Percentiles rank a stretch among this genome's conserved stretches.
phyloP scores from a whole-genome alignment of 2,888 invertebrate genomes.

The Catocala fraxini region DNA sequence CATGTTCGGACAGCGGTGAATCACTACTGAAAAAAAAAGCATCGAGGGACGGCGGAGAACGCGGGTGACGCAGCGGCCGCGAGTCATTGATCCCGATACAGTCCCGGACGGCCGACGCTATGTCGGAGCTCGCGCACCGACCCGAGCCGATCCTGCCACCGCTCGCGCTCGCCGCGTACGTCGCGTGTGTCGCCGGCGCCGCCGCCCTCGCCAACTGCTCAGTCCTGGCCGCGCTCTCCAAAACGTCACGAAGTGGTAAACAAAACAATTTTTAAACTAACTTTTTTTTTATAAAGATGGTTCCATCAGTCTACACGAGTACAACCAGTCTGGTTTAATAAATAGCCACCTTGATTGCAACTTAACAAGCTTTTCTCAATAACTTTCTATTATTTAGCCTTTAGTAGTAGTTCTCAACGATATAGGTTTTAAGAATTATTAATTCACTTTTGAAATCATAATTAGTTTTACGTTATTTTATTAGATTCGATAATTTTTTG shows the following conservation, averaged over 20 bases:
- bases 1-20: slow-evolving; percentile 76
- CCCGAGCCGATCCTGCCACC: slow-evolving; percentile 73
- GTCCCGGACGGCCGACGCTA: slow-evolving; percentile 79
- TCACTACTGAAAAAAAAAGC: slow-evolving; percentile 79
- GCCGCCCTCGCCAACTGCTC: slow-evolving; percentile 80
- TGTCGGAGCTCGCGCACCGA: slow-evolving; percentile 69
- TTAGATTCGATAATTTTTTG: no score
- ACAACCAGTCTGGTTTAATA: no score
- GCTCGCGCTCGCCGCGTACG: slow-evolving; percentile 68
- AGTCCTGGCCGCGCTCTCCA: slow-evolving; percentile 75
- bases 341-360: no score
- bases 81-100: slow-evolving; percentile 85
- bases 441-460: no score
- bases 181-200: slow-evolving; percentile 79
- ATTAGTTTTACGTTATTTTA: no score
- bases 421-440: no score
- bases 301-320: no score
- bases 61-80: slow-evolving; percentile 75
- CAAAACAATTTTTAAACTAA: slow-evolving; percentile 13
- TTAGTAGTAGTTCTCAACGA: no score
- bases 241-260: slow-evolving; percentile 82
- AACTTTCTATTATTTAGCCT: no score
- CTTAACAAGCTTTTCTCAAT: no score
- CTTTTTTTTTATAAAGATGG: no score
- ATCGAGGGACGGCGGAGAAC: slow-evolving; percentile 75